Conservation (phyloP, 2,888 invertebrate species). For the Coelinius sp. region DNA sequence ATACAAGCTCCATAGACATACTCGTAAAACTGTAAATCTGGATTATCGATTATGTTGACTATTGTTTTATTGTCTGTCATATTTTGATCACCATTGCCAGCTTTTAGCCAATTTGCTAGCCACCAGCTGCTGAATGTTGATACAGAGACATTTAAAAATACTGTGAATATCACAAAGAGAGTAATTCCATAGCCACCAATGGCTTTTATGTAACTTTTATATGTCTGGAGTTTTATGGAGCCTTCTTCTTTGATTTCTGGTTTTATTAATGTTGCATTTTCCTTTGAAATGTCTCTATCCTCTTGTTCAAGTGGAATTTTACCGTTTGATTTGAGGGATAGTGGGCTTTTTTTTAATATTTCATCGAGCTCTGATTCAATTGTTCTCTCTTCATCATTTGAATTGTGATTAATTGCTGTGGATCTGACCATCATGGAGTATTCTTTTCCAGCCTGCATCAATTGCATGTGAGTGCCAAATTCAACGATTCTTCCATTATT, state of each 20-base stretch:
- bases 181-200: conserved; percentile 72
- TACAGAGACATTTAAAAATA: conserved; percentile 72
- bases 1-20: conserved; percentile 73
- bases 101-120: conserved; percentile 74
- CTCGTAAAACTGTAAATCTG: conserved; percentile 72
- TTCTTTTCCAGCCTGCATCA: conserved; percentile 68
- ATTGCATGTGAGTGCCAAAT: conserved; percentile 73
- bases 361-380: neutral
- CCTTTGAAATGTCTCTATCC: conserved; percentile 25
- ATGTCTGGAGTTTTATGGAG: conserved; percentile 68
- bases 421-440: conserved; percentile 62
- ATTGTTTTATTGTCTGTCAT: conserved; percentile 56
- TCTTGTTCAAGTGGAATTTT: conserved; percentile 1
- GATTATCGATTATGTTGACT: conserved; percentile 71
- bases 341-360: conserved; percentile 19
- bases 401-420: conserved; percentile 38
- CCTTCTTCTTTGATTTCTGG: conserved; percentile 57
- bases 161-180: conserved; percentile 68
- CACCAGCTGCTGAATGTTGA: conserved; percentile 76
- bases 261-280: conserved; percentile 46
- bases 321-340: neutral
- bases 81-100: conserved; percentile 64
- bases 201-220: conserved; percentile 72
- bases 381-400: neutral
- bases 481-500: conserved; percentile 74